phyloP scores from a whole-genome alignment of 2,797 vertebrate species.

The Anabas testudineus region DNA sequence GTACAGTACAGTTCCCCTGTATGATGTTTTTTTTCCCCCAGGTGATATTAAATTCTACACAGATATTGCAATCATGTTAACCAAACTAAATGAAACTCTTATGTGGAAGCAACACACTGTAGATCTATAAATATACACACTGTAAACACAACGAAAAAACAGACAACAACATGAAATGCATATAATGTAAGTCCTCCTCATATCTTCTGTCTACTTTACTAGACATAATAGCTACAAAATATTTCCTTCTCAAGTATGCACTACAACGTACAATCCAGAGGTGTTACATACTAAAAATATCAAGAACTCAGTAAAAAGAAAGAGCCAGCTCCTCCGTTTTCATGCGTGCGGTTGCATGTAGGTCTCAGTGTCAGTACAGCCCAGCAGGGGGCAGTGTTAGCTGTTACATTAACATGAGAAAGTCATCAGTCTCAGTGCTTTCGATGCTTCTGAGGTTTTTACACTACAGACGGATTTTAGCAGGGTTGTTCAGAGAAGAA shows the following conservation, averaged over 20 bases:
- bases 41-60: conserved; percentile 28
- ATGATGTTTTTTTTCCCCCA: background rate
- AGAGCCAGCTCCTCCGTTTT: conserved; percentile 71
- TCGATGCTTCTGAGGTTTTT: conserved; percentile 13
- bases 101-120: background rate
- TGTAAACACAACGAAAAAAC: conserved; percentile 9
- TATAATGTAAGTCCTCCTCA: conserved; percentile 16
- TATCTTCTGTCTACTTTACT: conserved; percentile 33
- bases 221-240: conserved; percentile 63
- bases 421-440: conserved; percentile 2
- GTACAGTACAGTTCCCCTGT: conserved; percentile 25
- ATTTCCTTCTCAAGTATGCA: conserved; percentile 51
- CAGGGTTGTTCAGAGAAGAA: conserved; percentile 23
- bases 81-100: conserved; percentile 11
- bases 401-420: conserved; percentile 30
- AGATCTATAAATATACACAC: conserved; percentile 7
- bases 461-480: conserved; percentile 26
- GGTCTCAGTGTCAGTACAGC: conserved; percentile 1
- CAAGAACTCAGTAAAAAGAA: conserved; percentile 38
- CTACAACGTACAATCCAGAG: conserved; percentile 62
- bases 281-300: conserved; percentile 42
- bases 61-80: conserved; percentile 45
- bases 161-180: conserved; percentile 36
- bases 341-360: conserved; percentile 34
- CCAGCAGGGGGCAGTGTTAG: conserved; percentile 76